These are phyloP conservation scores for Macrostomum lignano DNA, from an alignment of 1,140 invertebrate species.

Conservation along the genomic window DNA sequence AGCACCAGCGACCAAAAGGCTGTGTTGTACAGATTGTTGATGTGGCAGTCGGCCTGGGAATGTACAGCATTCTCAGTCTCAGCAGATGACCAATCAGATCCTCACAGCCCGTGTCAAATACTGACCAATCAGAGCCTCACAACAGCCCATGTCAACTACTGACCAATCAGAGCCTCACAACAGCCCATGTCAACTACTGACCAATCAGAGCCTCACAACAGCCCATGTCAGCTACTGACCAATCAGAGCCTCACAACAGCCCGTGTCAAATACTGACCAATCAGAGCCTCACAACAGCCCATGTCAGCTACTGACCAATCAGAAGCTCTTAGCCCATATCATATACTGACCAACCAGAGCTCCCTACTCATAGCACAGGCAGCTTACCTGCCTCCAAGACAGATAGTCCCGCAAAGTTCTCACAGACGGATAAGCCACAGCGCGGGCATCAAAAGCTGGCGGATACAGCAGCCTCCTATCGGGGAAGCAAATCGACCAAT, in stretches of 20 bases:
- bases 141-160: too few species aligned
- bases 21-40: slow-evolving; percentile 91
- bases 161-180: too few species aligned
- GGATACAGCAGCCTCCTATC: slow-evolving; percentile 42
- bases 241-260: too few species aligned
- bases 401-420: slow-evolving; percentile 65
- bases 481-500: slow-evolving; percentile 52
- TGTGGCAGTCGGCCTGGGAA: slow-evolving; percentile 37
- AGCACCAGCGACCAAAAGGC: slow-evolving; percentile 68
- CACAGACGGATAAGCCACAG: slow-evolving; percentile 59
- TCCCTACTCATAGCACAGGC: slow-evolving; percentile 17
- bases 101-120: too few species aligned
- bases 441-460: slow-evolving; percentile 59
- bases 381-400: slow-evolving; percentile 81
- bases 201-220: too few species aligned
- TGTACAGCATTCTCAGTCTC: too few species aligned
- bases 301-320: neutral
- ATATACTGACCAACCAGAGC: neutral
- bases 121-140: too few species aligned
- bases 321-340: neutral
- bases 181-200: too few species aligned
- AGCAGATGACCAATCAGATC: too few species aligned
- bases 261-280: too few species aligned
- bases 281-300: neutral
- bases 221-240: too few species aligned